Evolutionary conservation across 1,140 invertebrate genomes (phyloP).

Genomic region (Heliconius eleuchia): DNA sequence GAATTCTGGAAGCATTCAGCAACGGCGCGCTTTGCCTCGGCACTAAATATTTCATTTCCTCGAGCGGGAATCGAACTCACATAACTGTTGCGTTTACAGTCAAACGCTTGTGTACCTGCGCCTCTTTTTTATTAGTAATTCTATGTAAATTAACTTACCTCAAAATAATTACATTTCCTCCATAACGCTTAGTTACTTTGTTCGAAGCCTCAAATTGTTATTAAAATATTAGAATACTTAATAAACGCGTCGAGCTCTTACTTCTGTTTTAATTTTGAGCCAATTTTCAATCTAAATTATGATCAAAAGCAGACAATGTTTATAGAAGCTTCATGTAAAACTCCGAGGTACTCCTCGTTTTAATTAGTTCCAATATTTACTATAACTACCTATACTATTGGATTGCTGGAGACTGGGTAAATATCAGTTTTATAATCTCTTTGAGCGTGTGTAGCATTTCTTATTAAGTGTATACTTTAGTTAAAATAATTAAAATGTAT

Average conservation of each 20-base stretch:
- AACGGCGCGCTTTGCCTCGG: too few relatives aligned
- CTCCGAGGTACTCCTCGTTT: neutral
- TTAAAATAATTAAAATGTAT: neutral
- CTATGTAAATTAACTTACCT: too few relatives aligned
- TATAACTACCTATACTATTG: neutral
- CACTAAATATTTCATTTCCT: too few relatives aligned
- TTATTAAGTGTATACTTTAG: neutral
- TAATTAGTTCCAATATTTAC: constrained; percentile 8
- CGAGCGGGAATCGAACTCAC: too few relatives aligned
- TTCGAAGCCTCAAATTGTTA: neutral
- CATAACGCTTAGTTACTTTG: neutral
- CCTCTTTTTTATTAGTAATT: too few relatives aligned
- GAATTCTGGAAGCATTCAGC: too few relatives aligned
- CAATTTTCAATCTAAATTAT: constrained; percentile 7
- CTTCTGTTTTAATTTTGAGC: neutral
- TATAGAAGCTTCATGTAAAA: neutral
- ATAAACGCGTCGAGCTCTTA: neutral
- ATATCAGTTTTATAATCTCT: neutral
- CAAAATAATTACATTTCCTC: too few relatives aligned
- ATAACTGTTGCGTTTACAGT: too few relatives aligned
- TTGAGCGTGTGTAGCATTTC: neutral
- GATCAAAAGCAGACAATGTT: constrained; percentile 8
- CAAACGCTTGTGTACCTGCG: too few relatives aligned
- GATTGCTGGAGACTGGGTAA: neutral
- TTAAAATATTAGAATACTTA: neutral